Conservation (phyloP, 23 tunicate species). For the Trididemnum clinides region DNA sequence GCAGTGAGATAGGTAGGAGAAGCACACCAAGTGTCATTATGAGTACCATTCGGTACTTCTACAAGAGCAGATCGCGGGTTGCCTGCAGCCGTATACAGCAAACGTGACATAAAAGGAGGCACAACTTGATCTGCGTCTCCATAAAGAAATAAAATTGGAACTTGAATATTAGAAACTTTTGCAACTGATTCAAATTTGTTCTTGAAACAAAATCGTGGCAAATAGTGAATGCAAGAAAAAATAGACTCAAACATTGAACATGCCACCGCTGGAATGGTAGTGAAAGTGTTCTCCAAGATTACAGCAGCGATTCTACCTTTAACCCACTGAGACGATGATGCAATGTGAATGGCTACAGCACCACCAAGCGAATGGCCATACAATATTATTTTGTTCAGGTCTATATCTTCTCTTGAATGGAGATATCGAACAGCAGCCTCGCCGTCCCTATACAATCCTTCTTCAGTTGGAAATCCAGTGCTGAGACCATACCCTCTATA, state of each 20-base stretch:
- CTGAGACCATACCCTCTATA: conserved; percentile 94
- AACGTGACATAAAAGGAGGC: conserved; percentile 48
- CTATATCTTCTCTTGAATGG: conserved; percentile 55
- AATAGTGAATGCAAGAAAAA: conserved; percentile 34
- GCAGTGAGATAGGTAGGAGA: conserved; percentile 44
- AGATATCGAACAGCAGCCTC: conserved; percentile 74
- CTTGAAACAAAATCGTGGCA: conserved; percentile 57
- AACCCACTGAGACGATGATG: conserved; percentile 52
- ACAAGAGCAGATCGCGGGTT: conserved; percentile 73
- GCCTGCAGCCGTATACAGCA: conserved; percentile 48
- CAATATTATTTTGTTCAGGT: conserved; percentile 67
- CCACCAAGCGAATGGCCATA: conserved; percentile 94
- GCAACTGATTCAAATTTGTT: conserved; percentile 68
- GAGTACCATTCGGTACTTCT: conserved; percentile 60
- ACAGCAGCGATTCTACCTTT: conserved; percentile 75
- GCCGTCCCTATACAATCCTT: conserved; percentile 80
- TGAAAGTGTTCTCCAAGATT: conserved; percentile 86
- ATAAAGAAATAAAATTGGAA: conserved; percentile 64
- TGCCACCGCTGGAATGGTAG: conserved; percentile 63
- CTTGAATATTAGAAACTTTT: conserved; percentile 49
- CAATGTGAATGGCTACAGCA: conserved; percentile 88
- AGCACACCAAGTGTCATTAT: conserved; percentile 91
- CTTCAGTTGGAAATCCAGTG: conserved; percentile 75
- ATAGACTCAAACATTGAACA: conserved; percentile 39
- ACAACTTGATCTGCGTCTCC: conserved; percentile 80